These are phyloP conservation scores for Thelaira solivaga DNA, from an alignment of 2,888 invertebrate species.

Conservation along the genomic window DNA sequence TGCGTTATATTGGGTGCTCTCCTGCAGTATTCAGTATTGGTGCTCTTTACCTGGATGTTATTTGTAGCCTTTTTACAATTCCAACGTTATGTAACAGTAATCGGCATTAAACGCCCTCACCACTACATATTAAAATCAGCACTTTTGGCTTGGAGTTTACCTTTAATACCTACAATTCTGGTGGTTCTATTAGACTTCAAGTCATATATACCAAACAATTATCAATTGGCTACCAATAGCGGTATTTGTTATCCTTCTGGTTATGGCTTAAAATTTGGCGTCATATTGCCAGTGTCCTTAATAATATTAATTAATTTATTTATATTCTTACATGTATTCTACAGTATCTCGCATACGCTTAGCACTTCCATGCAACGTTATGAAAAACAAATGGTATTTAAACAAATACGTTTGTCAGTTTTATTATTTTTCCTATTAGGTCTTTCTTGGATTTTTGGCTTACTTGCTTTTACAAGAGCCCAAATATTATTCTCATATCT, in stretches of 20 bases:
- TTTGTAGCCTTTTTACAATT: conserved; percentile 84
- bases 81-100: conserved; percentile 82
- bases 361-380: conserved; percentile 72
- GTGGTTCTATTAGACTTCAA: conserved; percentile 77
- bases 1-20: conserved; percentile 81
- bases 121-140: conserved; percentile 82
- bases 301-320: conserved; percentile 79
- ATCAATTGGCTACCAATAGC: conserved; percentile 65
- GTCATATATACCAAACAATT: conserved; percentile 76
- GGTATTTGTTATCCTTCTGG: conserved; percentile 80
- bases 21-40: conserved; percentile 83
- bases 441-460: conserved; percentile 81
- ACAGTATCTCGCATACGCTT: conserved; percentile 74
- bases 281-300: conserved; percentile 79
- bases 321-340: conserved; percentile 79
- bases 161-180: conserved; percentile 79
- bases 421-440: conserved; percentile 81
- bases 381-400: conserved; percentile 69
- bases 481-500: conserved; percentile 80
- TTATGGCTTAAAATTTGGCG: conserved; percentile 77
- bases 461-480: conserved; percentile 79
- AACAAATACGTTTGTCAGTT: conserved; percentile 80
- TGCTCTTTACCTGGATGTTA: conserved; percentile 85
- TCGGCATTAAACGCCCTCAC: conserved; percentile 79
- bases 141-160: conserved; percentile 82